Percentiles rank a stretch among this genome's conserved stretches.
Evolutionary conservation across 2,113 vertebrate genomes (phyloP).

Genomic region (Mesoclemmys tuberculata): DNA sequence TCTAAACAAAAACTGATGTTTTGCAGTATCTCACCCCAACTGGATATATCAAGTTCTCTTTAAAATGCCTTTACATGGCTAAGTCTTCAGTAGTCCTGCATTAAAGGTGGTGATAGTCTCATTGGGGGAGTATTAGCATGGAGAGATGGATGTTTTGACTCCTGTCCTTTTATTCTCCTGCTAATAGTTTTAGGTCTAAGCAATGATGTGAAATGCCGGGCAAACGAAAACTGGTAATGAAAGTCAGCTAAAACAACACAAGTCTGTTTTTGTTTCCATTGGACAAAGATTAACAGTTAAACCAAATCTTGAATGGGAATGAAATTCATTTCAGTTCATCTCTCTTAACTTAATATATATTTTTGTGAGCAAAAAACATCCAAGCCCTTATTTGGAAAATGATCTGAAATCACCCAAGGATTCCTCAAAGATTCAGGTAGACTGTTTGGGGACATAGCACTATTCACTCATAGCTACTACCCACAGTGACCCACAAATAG

Average conservation of each 20-base stretch:
- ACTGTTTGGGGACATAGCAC: not conserved
- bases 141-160: not conserved
- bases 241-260: conserved; percentile 36
- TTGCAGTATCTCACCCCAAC: fast-evolving
- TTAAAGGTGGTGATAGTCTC: not conserved
- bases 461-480: not conserved
- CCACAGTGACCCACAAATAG: not conserved
- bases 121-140: not conserved
- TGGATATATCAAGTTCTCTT: not conserved
- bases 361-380: not conserved
- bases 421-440: not conserved
- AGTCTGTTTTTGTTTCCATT: not conserved
- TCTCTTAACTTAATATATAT: not conserved
- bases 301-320: not conserved
- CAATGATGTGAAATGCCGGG: not conserved
- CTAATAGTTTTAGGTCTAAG: not conserved
- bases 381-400: not conserved
- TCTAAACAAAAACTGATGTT: not conserved
- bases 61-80: not conserved
- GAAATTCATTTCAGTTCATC: not conserved
- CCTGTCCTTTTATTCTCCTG: not conserved
- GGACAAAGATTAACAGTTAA: not conserved
- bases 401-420: not conserved
- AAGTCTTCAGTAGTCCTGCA: not conserved
- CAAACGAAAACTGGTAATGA: not conserved